Evolutionary conservation across 2,888 invertebrate species (phyloP), one percentile per base, ranked within the genome.

Genomic region (Leptarthrus brevirostris): DNA sequence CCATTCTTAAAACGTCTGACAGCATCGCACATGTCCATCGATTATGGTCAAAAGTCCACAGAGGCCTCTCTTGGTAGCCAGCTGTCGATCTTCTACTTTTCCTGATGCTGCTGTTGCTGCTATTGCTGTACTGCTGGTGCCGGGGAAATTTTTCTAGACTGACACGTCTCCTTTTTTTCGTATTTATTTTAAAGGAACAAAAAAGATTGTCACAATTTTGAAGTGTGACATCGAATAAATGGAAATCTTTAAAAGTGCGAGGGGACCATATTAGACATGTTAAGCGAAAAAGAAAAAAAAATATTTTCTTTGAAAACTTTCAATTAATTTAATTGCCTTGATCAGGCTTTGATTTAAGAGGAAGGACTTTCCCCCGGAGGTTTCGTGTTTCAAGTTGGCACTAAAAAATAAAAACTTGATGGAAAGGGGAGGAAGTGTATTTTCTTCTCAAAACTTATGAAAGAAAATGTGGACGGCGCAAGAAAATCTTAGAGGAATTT

Each of bases 1-100:
- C 34, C 52, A 54, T 10, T 30, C 30, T 49, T 52, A 69, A 34
- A 69, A 52, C n/a, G 26, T 52, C 47, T 69, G 69, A 69, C 69
- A 69, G 69, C 52, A 69, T 52, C 69, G 18, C 52, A 69, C 69
- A 69, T 69, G 69, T 69, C 69, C 69, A 69, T 66, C 66, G 66
- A 66, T 69, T 69, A 69, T 69, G 52, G 69, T 36, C 69, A 69
- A 69, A 26, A 52, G 30, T 69, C 69, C 34, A 52, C 12, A 49
- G 69, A 69, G 69, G 69, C 69, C 22, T 69, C 69, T 61, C 36
- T 34, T 24, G 49, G 20, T 52, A 26, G 20, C 69, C 69, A 69
- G 52, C 69, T 69, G 69, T 69, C 69, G 69, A 69, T 69, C 69
- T 69, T 4, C 18, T n/a, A 18, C 36, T 61, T 36, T 1, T 1